phyloP scores from a whole-genome alignment of 2,888 invertebrate genomes.

The Balanococcus diminutus region DNA sequence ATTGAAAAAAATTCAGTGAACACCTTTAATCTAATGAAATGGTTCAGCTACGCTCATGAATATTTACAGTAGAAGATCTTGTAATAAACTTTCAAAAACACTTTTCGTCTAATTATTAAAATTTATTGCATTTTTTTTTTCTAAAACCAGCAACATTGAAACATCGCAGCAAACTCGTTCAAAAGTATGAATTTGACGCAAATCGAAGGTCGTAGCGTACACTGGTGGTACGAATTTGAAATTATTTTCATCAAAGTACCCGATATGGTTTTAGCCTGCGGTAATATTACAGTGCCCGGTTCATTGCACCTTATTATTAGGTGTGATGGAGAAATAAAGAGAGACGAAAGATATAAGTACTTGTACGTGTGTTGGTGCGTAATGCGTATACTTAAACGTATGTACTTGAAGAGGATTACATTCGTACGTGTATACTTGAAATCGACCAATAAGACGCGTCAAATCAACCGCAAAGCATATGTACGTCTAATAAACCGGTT shows the following conservation, averaged over 20 bases:
- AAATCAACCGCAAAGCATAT: background rate
- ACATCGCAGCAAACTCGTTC: too few species aligned
- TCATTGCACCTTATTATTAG: background rate
- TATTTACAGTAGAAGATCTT: too few species aligned
- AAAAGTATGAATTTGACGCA: too few species aligned
- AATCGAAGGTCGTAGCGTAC: too few species aligned
- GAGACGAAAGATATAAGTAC: background rate
- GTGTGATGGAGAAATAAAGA: background rate
- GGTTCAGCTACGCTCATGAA: too few species aligned
- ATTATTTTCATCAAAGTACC: background rate
- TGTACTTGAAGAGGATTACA: background rate
- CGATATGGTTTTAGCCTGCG: background rate
- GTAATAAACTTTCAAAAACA: too few species aligned
- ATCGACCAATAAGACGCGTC: background rate
- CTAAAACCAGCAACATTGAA: too few species aligned
- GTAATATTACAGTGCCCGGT: background rate
- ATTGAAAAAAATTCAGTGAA: too few species aligned
- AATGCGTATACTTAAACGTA: background rate
- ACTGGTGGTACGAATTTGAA: background rate
- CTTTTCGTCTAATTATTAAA: too few species aligned
- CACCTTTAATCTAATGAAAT: too few species aligned
- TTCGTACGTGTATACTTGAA: background rate
- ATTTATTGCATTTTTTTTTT: too few species aligned
- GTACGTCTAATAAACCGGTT: conserved; percentile 15
- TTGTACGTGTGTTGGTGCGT: background rate